Evolutionary conservation across 2,797 vertebrate species (phyloP).

Genomic region (Silurus lanzhouensis): DNA sequence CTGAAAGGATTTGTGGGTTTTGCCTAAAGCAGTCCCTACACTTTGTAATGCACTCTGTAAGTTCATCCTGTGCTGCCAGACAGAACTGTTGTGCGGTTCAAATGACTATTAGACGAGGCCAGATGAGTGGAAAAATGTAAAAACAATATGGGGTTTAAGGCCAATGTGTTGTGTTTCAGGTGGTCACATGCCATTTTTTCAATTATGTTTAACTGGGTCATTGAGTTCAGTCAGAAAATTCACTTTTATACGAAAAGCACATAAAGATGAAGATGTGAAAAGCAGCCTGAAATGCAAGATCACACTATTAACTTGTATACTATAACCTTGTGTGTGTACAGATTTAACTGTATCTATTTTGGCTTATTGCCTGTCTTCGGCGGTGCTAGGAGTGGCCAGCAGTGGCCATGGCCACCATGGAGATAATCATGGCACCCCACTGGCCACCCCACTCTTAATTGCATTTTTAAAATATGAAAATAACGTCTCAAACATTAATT

Average conservation of each 20-base stretch:
- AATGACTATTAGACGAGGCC: background rate
- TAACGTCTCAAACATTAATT: too few relatives aligned
- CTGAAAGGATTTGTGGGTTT: constrained; percentile 35
- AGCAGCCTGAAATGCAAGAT: background rate
- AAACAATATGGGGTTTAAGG: background rate
- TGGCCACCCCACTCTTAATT: too few relatives aligned
- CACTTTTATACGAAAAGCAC: background rate
- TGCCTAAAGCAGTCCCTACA: background rate
- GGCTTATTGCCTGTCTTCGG: background rate
- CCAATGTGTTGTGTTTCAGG: background rate
- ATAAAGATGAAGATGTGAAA: background rate
- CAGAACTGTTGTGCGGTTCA: background rate
- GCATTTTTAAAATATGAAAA: too few relatives aligned
- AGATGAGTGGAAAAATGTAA: constrained; percentile 4
- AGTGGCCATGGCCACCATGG: too few relatives aligned
- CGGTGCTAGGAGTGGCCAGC: too few relatives aligned
- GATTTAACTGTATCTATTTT: background rate
- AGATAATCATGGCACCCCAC: too few relatives aligned
- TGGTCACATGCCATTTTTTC: background rate
- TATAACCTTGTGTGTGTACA: background rate
- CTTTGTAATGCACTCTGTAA: background rate
- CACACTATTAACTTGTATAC: background rate
- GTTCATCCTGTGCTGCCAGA: constrained; percentile 16
- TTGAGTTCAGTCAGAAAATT: constrained; percentile 15
- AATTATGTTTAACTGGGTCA: constrained; percentile 16